Evolutionary conservation across 2,113 vertebrate genomes (phyloP).

Genomic region (Gallinago paraguaiae): DNA sequence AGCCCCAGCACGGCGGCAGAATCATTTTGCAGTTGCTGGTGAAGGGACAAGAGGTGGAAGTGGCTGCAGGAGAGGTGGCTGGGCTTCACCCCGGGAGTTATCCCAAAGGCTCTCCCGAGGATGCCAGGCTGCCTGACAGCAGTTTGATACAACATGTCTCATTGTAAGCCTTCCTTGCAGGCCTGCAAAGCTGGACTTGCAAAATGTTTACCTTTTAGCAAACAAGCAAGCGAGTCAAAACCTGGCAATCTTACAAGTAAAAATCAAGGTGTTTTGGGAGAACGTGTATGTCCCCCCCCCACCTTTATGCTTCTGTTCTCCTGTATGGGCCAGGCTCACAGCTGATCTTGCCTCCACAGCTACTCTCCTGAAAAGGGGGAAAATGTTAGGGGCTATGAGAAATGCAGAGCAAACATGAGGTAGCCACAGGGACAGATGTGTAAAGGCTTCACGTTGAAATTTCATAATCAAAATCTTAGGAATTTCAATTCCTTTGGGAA

Average conservation of each 20-base stretch:
- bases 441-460: background rate
- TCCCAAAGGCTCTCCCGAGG: background rate
- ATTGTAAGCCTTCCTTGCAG: background rate
- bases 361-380: background rate
- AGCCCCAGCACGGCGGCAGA: background rate
- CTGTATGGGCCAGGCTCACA: background rate
- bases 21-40: background rate
- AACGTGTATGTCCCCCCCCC: background rate
- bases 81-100: background rate
- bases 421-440: background rate
- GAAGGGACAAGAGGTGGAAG: background rate
- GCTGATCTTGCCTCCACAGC: background rate
- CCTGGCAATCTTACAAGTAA: background rate
- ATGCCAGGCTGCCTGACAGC: background rate
- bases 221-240: background rate
- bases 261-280: background rate
- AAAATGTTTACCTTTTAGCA: background rate
- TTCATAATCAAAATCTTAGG: background rate
- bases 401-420: accelerated
- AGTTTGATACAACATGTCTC: background rate
- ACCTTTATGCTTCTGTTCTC: background rate
- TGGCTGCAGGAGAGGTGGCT: background rate
- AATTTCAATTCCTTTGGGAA: background rate
- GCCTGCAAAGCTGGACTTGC: background rate
- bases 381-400: background rate